Evolutionary conservation across 1,140 invertebrate genomes (phyloP), one percentile per base, ranked within the genome.

Genomic region (Drosophila navojoa): DNA sequence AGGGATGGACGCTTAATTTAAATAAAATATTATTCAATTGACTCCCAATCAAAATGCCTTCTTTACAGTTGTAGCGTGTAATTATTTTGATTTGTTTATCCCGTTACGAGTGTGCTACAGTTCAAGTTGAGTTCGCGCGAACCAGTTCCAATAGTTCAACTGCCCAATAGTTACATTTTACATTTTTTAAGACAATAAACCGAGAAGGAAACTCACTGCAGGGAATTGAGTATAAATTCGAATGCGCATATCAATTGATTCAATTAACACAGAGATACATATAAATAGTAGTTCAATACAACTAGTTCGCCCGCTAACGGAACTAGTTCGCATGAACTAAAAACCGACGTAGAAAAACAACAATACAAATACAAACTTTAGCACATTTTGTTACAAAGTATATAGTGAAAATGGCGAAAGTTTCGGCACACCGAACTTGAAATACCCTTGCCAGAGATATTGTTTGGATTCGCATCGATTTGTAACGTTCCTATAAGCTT

Each of bases 41-140:
- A 38, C 4, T 4, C 35, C 35, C 35, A 38, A 38, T 11, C 35
- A 38, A 76, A 71, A 64, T 76, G 72, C 72, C 72, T 76, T 76
- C 68, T 76, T 76, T 76, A 71, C 72, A 76, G 67, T 58, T 53
- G 45, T 75, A 71, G 66, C 10, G 32, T 16, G 57, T 72, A 74
- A 68, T 61, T 29, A 13, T 44, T 15, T 5, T 1, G 15, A 7
- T 44, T 15, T 22, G 9, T 10, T 25, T 57, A 1, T 15, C 7
- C n/a, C 38, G 15, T 44, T 5, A 57, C 35, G 4, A 44, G 38
- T 42, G 35, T 25, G 35, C 35, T 16, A 29, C 55, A 45, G 25
- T 45, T 29, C 25, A 9, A n/a, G 16, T 53, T 22, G 32, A 38
- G 47, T 52, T 29, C 11, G 35, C 27, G 32, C 22, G 67, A 52